These are phyloP conservation scores for Setophaga petechia DNA, from an alignment of 2,113 vertebrate genomes.

Conservation along the genomic window DNA sequence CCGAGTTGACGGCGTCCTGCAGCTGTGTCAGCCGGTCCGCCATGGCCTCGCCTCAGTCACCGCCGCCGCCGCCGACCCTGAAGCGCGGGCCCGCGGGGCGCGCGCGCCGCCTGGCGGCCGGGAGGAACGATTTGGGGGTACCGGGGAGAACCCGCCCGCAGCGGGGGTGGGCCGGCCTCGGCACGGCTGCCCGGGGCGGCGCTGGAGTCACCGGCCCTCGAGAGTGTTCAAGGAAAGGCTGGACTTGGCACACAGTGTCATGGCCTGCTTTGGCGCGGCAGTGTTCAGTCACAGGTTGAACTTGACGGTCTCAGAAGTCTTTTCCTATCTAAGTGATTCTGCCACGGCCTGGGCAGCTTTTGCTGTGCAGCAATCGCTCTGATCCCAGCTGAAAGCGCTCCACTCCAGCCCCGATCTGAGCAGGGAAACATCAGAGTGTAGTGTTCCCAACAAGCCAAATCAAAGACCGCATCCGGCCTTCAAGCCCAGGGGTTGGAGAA, in stretches of 20 bases:
- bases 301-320: not conserved
- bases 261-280: too few relatives aligned
- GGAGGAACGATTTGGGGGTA: rapidly evolving
- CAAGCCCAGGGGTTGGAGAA: not conserved
- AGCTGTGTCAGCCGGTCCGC: constrained; percentile 92
- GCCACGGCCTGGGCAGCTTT: not conserved
- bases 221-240: rapidly evolving
- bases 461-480: not conserved
- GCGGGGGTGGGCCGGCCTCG: rapidly evolving
- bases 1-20: constrained; percentile 95
- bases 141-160: rapidly evolving
- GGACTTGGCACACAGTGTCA: too few relatives aligned
- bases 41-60: constrained; percentile 65
- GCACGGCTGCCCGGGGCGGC: not conserved
- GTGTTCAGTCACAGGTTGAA: not conserved
- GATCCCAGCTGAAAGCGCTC: not conserved
- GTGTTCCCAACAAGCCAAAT: too few relatives aligned
- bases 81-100: not conserved
- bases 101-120: not conserved
- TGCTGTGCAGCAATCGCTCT: not conserved
- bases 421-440: not conserved
- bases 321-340: not conserved
- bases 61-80: too few relatives aligned
- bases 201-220: not conserved
- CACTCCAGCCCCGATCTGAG: not conserved